Evolutionary conservation across 2,113 vertebrate genomes (phyloP).

Genomic region (Brevimyrus niger): DNA sequence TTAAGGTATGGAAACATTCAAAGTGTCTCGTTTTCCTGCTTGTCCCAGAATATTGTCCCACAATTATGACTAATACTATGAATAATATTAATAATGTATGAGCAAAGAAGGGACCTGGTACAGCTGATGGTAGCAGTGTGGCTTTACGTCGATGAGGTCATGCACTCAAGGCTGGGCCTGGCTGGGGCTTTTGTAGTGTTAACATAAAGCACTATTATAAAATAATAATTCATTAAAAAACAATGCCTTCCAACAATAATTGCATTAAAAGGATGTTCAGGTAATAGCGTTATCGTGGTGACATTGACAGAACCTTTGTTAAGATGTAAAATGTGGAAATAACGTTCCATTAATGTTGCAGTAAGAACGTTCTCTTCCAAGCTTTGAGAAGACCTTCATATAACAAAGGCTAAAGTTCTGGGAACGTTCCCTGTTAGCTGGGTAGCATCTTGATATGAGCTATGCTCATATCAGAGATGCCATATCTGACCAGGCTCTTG

Average conservation of each 20-base stretch:
- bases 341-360: not conserved
- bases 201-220: not conserved
- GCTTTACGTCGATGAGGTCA: not conserved
- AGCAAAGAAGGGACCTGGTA: not conserved
- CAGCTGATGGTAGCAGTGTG: not conserved
- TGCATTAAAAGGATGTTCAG: not conserved
- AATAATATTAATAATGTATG: not conserved
- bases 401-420: not conserved
- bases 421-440: not conserved
- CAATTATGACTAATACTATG: not conserved
- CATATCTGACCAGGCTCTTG: not conserved
- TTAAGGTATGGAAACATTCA: not conserved
- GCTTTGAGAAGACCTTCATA: not conserved
- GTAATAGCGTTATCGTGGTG: not conserved
- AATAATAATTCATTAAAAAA: not conserved
- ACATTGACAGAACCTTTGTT: not conserved
- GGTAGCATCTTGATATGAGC: not conserved
- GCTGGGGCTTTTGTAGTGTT: not conserved
- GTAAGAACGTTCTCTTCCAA: not conserved
- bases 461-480: not conserved
- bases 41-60: not conserved
- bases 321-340: not conserved
- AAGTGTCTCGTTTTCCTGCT: not conserved
- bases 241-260: not conserved
- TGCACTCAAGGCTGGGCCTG: not conserved